A percentile compares a stretch with the other conserved stretches of the same genome.
These are phyloP conservation scores for Fistularia tabacaria DNA, from an alignment of 2,797 vertebrate species.

Conservation along the genomic window DNA sequence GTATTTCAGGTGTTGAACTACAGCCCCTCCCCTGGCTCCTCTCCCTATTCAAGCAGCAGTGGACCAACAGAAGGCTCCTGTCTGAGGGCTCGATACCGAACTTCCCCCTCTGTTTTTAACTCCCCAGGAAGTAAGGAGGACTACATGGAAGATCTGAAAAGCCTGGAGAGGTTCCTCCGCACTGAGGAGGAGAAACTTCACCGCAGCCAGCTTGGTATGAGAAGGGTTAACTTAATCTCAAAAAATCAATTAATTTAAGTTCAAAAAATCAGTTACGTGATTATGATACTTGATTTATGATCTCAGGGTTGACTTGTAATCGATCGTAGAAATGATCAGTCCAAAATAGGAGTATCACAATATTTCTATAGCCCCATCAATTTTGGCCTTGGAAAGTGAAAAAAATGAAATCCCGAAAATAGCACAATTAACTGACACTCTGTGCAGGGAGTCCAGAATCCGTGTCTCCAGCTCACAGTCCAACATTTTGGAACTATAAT, in stretches of 20 bases:
- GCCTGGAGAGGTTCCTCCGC: conserved; percentile 85
- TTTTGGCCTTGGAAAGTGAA: not conserved
- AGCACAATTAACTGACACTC: not conserved
- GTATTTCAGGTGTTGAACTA: conserved; percentile 77
- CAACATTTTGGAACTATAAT: conserved; percentile 94
- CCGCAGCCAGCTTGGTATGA: conserved; percentile 83
- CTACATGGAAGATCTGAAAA: conserved; percentile 87
- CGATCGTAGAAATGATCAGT: too few species aligned
- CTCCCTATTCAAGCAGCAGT: conserved; percentile 77
- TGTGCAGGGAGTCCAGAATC: conserved; percentile 87
- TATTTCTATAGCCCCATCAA: too few species aligned
- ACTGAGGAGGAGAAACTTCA: conserved; percentile 91
- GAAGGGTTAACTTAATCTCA: too few species aligned
- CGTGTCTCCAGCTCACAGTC: conserved; percentile 84
- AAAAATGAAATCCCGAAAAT: not conserved
- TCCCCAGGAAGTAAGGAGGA: conserved; percentile 88
- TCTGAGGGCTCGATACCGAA: conserved; percentile 85
- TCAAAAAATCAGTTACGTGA: too few species aligned
- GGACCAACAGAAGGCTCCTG: conserved; percentile 79
- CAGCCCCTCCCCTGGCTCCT: conserved; percentile 75
- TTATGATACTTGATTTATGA: too few species aligned
- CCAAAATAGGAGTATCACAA: too few species aligned
- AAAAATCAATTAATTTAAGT: too few species aligned
- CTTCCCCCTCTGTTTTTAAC: conserved; percentile 84
- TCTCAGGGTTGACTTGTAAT: too few species aligned